Evolutionary conservation across 2,888 invertebrate species (phyloP), one percentile per base, ranked within the genome.

Genomic region (Pandemis corylana): DNA sequence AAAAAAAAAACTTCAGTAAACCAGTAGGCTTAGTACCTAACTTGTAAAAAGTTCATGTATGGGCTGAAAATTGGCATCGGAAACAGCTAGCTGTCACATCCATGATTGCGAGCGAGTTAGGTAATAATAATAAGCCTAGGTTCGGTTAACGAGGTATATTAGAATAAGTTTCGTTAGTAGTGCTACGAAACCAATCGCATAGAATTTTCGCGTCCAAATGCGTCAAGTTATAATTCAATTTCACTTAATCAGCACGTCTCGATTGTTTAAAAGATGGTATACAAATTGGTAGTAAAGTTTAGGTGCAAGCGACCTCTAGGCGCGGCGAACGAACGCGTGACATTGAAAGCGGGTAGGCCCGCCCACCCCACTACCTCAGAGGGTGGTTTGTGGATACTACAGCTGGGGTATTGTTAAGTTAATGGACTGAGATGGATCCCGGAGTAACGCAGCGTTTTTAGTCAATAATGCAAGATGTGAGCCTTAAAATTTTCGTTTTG

Each of bases 271-370:
- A 67, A 66, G 64, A 49, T 68, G 61, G 49, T 28, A 59, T 70
- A 66, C 61, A 74, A 70, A 64, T 73, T 64, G 44, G 61, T 70
- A 69, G 59, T 61, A 59, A 74, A 74, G 65, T 67, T 75, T 70
- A 77, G 81, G 84, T 82, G 84, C 81, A 83, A 82, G 83, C 90
- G 92, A 92, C 92, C 93, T 91, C 87, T 88, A 84, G 82, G 78
- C 77, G 84, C 89, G 91, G 92, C 85, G 93, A 91, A 91, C 84
- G 93, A 92, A 92, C 87, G 85, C 90, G 86, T 89, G 93, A 93
- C 93, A 92, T 94, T 94, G 93, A 88, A 85, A 83, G 79, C 85
- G 88, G 85, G 85, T 88, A 76, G 80, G 86, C 85, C 86, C 84
- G 86, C 88, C 78, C 82, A 81, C 81, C 85, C 80, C 82, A 76